These are phyloP conservation scores for Caenorhabditis remanei DNA, from an alignment of 1,140 invertebrate species.

Conservation along the genomic window DNA sequence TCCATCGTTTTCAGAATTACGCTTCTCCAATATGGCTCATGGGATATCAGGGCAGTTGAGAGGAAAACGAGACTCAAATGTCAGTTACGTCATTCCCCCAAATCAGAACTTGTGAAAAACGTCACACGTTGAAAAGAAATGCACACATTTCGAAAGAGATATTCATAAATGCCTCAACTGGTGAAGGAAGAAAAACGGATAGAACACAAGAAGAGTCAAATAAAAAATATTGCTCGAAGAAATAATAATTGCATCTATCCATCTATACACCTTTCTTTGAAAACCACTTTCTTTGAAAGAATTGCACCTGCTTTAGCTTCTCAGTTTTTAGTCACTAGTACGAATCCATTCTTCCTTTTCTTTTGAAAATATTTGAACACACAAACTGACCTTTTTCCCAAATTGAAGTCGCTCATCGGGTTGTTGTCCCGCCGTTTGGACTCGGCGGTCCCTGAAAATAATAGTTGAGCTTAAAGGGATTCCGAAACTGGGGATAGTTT, in stretches of 20 bases:
- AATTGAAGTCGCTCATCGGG: slow-evolving; percentile 47
- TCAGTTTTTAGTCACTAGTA: slow-evolving; percentile 36
- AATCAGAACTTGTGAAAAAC: neutral
- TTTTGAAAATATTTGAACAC: slow-evolving; percentile 5
- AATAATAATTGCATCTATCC: slow-evolving; percentile 31
- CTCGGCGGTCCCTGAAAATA: slow-evolving; percentile 15
- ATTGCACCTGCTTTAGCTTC: slow-evolving; percentile 37
- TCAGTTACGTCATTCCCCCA: neutral
- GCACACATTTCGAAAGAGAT: no score
- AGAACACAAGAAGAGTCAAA: neutral
- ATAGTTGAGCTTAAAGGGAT: neutral
- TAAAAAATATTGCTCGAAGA: neutral
- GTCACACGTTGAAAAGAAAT: neutral
- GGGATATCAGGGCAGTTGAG: no score
- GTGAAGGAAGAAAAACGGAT: neutral
- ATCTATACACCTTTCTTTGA: neutral
- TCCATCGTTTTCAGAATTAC: no score
- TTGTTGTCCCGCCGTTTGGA: slow-evolving; percentile 43
- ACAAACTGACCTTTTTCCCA: slow-evolving; percentile 5
- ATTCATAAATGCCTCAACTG: no score
- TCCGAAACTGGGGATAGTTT: no score
- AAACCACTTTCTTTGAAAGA: slow-evolving; percentile 1
- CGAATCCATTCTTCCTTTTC: slow-evolving; percentile 12
- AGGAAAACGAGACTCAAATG: neutral
- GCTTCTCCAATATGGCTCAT: no score